phyloP scores from a whole-genome alignment of 37 sponge, comb jelly and placozoan genomes.

The Tethya wilhelma region DNA sequence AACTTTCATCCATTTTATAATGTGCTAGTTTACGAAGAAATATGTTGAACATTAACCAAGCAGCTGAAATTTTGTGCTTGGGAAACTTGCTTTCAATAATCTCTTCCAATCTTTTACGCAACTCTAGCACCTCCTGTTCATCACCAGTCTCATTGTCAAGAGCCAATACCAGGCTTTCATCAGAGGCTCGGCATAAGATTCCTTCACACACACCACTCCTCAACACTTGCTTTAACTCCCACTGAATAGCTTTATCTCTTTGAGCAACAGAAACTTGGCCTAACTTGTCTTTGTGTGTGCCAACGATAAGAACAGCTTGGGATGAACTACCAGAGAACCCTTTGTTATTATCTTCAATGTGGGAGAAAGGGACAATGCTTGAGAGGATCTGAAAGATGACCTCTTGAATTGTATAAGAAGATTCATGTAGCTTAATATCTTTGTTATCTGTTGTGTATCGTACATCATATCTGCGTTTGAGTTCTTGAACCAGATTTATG shows the following conservation, averaged over 20 bases:
- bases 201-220: not conserved
- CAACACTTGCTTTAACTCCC: not conserved
- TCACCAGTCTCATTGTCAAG: conserved; percentile 12
- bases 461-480: not conserved
- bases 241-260: not conserved
- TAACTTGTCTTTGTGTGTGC: conserved; percentile 13
- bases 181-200: no score
- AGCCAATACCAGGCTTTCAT: not conserved
- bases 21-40: conserved; percentile 1
- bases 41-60: conserved; percentile 13
- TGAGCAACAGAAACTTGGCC: not conserved
- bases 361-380: not conserved
- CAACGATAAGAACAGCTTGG: conserved; percentile 7
- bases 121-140: not conserved
- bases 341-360: not conserved
- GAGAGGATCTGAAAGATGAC: not conserved
- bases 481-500: not conserved
- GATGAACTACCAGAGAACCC: not conserved
- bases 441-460: not conserved
- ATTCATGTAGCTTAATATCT: not conserved
- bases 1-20: no score
- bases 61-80: not conserved
- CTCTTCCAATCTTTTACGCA: conserved; percentile 1
- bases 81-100: not conserved
- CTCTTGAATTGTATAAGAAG: not conserved